Percentiles rank a stretch among this genome's conserved stretches.
Evolutionary conservation across 2,797 vertebrate genomes (phyloP).

Genomic region (Eulemur coronatus): DNA sequence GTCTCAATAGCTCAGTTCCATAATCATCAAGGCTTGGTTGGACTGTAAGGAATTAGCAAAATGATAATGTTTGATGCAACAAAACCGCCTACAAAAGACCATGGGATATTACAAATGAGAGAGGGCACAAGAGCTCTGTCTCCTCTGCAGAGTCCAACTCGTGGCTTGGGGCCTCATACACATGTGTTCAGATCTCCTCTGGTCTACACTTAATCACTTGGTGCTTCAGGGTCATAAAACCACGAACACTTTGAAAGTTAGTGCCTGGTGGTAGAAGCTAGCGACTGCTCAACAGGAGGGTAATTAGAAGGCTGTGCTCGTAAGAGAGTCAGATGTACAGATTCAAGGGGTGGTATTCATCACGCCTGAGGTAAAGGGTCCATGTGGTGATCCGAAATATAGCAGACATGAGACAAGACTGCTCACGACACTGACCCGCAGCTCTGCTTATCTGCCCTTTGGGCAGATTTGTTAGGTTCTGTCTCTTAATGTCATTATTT

Average conservation of each 20-base stretch:
- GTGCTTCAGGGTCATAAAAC: not conserved
- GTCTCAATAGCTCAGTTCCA: constrained; percentile 81
- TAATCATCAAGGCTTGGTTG: constrained; percentile 76
- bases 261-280: not conserved
- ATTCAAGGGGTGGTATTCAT: not conserved
- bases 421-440: not conserved
- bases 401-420: not conserved
- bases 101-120: not conserved
- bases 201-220: not conserved
- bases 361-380: not conserved
- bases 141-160: not conserved
- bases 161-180: not conserved
- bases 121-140: not conserved
- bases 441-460: not conserved
- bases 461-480: not conserved
- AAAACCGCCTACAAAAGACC: not conserved
- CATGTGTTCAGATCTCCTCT: not conserved
- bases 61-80: not conserved
- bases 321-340: not conserved
- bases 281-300: not conserved
- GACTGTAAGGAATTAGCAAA: constrained; percentile 68
- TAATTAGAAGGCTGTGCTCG: constrained; percentile 15
- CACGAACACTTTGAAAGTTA: not conserved
- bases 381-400: not conserved
- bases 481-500: constrained; percentile 22